Base-by-base conservation (phyloP, 2,888 invertebrate species). In the Caenorhabditis macrosperma region DNA sequence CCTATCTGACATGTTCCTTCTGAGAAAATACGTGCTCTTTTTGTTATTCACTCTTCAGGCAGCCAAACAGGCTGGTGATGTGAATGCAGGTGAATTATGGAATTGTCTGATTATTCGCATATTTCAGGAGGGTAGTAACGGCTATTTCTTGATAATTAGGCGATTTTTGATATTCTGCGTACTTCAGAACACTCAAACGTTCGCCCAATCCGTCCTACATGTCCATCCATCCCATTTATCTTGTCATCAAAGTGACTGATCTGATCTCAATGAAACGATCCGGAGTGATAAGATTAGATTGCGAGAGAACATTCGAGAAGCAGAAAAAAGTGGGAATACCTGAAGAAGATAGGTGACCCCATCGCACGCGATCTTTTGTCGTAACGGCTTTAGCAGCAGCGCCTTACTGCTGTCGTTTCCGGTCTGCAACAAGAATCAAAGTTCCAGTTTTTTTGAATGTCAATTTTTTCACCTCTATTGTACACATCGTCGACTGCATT, bases 311-410 rank as follows among this genome's bases (percentile, higher is more conserved):
- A n/a, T n/a, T n/a, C 28, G 28, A 30, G 30, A 24, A 22, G 17
- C 28, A 44, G 1, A 38, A 44, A 10, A 4, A 63, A 66, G 41
- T 57, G 17, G 46, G 6, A 20, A 15, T 63, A 84, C 84, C 80
- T 98, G 99, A 78, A 99, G 93, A 67, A 99, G 93, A 91, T 98
- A 99, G 91, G 95, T 95, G 6, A 99, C 93, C 0, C 99, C 99
- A 91, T 99, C 98, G 0, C 97, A 96, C 91, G 95, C 96, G 75
- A 99, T 93, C 91, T 98, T 99, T 92, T 99, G 99, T 91, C 99
- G 98, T 10, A 98, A 92, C 0, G 98, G 96, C 91, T 98, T 96
- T 68, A 99, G 91, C 3, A 95, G 94, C 90, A 88, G 38, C n/a
- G 82, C 72, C 44, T 82, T 80, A 46, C 85, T 81, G 52, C 75